phyloP scores from a whole-genome alignment of 2,888 invertebrate species.

The Muscina levida region DNA sequence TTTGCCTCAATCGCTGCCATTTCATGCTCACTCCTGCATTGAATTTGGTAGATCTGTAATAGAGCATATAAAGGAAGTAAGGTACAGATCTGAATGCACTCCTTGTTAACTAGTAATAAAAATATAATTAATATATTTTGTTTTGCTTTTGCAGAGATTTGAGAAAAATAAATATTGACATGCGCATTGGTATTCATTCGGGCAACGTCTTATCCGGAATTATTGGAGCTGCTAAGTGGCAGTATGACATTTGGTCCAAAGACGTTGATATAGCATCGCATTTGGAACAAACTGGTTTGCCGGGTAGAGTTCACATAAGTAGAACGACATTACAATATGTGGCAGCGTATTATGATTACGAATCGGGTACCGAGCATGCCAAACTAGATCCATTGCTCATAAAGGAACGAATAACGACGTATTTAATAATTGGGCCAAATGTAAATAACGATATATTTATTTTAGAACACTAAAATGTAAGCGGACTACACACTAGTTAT shows the following conservation, averaged over 20 bases:
- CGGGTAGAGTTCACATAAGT: conserved; percentile 95
- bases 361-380: conserved; percentile 86
- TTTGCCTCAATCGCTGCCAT: conserved; percentile 87
- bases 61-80: conserved; percentile 90
- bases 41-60: conserved; percentile 96
- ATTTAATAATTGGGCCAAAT: conserved; percentile 14
- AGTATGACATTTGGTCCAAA: too few relatives aligned
- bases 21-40: conserved; percentile 94
- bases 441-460: conserved; percentile 18
- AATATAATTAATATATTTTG: neutral
- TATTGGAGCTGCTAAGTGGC: conserved; percentile 96
- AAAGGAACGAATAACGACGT: conserved; percentile 74
- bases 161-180: conserved; percentile 91
- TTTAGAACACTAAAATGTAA: too few relatives aligned
- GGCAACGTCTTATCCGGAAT: conserved; percentile 95
- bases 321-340: conserved; percentile 88
- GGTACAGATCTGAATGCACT: too few relatives aligned
- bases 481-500: too few relatives aligned
- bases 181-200: conserved; percentile 97
- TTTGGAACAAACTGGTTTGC: conserved; percentile 94
- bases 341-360: conserved; percentile 85
- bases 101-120: too few relatives aligned
- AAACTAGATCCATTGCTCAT: conserved; percentile 86
- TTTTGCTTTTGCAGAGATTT: conserved; percentile 82
- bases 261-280: conserved; percentile 95